Evolutionary conservation across 1,140 invertebrate species (phyloP).

Genomic region (Euwallacea similis): DNA sequence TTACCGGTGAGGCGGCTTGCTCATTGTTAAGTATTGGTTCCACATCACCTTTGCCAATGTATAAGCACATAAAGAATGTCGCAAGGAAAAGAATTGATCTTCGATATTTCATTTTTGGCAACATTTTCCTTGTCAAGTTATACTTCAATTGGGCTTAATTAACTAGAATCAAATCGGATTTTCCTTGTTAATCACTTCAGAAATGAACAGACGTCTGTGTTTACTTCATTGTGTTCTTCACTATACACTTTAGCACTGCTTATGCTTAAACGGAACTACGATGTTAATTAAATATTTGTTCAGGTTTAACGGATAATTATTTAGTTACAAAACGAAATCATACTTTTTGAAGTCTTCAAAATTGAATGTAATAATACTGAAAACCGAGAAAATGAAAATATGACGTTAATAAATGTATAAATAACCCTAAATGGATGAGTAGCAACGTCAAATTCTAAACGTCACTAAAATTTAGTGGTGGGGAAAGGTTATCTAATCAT

Average conservation of each 20-base stretch:
- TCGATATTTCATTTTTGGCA: constrained; percentile 6
- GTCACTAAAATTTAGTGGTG: background rate
- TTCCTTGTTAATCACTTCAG: too few species aligned
- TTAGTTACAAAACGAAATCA: too few species aligned
- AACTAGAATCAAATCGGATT: background rate
- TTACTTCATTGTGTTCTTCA: too few species aligned
- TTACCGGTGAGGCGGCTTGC: background rate
- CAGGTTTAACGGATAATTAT: too few species aligned
- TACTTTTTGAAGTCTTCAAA: too few species aligned
- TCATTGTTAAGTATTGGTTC: constrained; percentile 8
- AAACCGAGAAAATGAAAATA: background rate
- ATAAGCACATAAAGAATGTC: constrained; percentile 11
- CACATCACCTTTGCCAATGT: constrained; percentile 10
- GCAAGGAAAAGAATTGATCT: constrained; percentile 11
- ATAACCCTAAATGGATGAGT: background rate
- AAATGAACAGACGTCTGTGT: too few species aligned
- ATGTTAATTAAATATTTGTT: too few species aligned
- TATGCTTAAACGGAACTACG: too few species aligned
- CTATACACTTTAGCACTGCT: too few species aligned
- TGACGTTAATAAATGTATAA: constrained; percentile 1
- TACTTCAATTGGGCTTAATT: background rate
- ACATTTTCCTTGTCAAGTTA: background rate
- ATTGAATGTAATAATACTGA: too few species aligned
- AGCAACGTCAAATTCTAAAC: background rate
- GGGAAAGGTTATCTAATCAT: too few species aligned